Base-by-base conservation (phyloP, 1,140 invertebrate genomes). In the Tetraneura akinire region DNA sequence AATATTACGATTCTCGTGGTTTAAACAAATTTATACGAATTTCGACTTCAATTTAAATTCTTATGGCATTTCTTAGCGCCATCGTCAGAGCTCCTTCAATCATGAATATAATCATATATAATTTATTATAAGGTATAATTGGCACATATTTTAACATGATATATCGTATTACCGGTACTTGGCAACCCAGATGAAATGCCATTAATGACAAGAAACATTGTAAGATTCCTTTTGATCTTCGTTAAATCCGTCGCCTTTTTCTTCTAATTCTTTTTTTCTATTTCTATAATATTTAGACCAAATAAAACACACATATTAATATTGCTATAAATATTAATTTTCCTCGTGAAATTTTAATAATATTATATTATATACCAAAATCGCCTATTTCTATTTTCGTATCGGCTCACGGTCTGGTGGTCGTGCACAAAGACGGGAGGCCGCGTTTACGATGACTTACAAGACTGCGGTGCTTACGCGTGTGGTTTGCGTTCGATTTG, bases 111-210 rank as follows among this genome's bases (percentile, higher is more conserved):
- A 68, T 45, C 64, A 45, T 68, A 45, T 23, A 68, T 16, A 45
- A 68, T 68, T 68, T 68, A 68, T 68, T 68, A 21, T 23, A 68
- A 68, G 21, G n/a, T 1, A 45, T 68, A 68, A 70, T 70, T 70
- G 66, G 66, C 66, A 49, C 66, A 70, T 70, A 70, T 49, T 70
- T 70, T 70, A 70, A 49, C 66, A 42, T 70, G 47, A 49, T 47
- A 70, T 49, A 70, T 49, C 49, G 66, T 70, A 49, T 49, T 49
- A 49, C 66, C 16, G 66, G 66, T 70, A n/a, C 66, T 70, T 70
- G 66, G 66, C 66, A 70, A 70, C 66, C 16, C 29, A 23, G 23
- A 26, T 49, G 45, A n/a, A 70, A 13, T 70, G 21, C 64, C 18
- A 18, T 29, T 66, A 70, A 70, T 49, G 66, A 70, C 66, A 42